Evolutionary conservation across 2,888 invertebrate genomes (phyloP).

Genomic region (Sminthurides aquaticus): DNA sequence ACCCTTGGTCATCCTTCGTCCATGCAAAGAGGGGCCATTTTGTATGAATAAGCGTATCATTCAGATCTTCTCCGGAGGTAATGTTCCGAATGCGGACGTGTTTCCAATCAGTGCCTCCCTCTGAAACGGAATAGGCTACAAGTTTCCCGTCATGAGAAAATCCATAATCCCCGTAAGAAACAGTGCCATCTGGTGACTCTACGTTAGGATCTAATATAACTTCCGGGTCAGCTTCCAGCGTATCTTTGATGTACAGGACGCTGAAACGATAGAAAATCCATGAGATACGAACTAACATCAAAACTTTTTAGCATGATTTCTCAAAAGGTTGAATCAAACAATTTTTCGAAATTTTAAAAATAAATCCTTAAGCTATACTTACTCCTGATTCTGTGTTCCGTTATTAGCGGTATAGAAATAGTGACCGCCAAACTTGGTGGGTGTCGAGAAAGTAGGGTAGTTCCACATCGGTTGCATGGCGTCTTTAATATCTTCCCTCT

Average conservation of each 20-base stretch:
- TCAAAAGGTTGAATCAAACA: not conserved
- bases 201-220: conserved; percentile 54
- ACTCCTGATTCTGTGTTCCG: conserved; percentile 94
- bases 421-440: conserved; percentile 25
- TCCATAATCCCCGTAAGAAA: conserved; percentile 43
- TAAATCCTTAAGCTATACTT: conserved; percentile 23
- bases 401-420: conserved; percentile 58
- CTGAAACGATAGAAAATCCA: conserved; percentile 44
- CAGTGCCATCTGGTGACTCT: conserved; percentile 51
- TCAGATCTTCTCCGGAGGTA: conserved; percentile 46
- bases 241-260: conserved; percentile 51
- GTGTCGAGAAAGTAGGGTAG: conserved; percentile 25
- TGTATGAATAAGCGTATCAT: conserved; percentile 50
- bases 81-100: conserved; percentile 46
- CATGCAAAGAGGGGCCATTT: conserved; percentile 53
- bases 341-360: not conserved
- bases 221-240: conserved; percentile 47
- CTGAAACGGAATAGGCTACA: conserved; percentile 52
- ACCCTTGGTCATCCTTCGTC: conserved; percentile 53
- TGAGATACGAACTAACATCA: too few species aligned
- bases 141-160: conserved; percentile 51
- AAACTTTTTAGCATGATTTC: not conserved
- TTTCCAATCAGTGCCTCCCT: conserved; percentile 54
- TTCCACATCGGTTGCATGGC: conserved; percentile 29
- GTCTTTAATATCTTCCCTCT: conserved; percentile 27